Conservation (phyloP, 2,113 vertebrate genomes). For the Microcebus griseorufus region DNA sequence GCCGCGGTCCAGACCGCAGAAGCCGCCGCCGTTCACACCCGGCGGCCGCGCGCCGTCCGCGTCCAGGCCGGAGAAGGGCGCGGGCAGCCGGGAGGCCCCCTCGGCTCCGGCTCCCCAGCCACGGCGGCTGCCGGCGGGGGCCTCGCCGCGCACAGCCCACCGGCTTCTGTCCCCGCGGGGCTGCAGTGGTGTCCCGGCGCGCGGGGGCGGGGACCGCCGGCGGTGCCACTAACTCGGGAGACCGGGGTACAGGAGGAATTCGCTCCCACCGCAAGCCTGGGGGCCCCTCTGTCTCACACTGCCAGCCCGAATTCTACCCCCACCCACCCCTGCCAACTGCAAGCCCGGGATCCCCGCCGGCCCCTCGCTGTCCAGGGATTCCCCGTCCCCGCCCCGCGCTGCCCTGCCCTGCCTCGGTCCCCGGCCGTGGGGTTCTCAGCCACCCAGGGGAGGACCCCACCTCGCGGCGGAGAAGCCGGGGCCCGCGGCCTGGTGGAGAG, state of each 20-base stretch:
- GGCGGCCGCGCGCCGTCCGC: conserved; percentile 65
- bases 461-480: background rate
- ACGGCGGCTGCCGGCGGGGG: background rate
- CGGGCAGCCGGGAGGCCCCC: background rate
- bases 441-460: background rate
- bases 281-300: background rate
- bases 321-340: background rate
- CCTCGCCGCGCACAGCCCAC: background rate
- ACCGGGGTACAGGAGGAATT: fast-evolving
- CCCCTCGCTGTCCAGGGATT: background rate
- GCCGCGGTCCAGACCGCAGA: conserved; percentile 81
- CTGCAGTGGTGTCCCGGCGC: background rate
- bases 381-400: fast-evolving
- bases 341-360: too few relatives aligned
- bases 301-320: background rate
- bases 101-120: too few relatives aligned
- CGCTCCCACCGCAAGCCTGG: background rate
- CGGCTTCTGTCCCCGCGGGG: too few relatives aligned
- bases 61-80: conserved; percentile 23
- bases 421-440: background rate
- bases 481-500: fast-evolving
- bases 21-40: conserved; percentile 70
- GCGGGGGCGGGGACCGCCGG: background rate
- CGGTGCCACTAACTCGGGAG: fast-evolving
- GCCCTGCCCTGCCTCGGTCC: fast-evolving